Conservation (phyloP, 1,140 invertebrate genomes). For the Thalassaphorura encarpata region DNA sequence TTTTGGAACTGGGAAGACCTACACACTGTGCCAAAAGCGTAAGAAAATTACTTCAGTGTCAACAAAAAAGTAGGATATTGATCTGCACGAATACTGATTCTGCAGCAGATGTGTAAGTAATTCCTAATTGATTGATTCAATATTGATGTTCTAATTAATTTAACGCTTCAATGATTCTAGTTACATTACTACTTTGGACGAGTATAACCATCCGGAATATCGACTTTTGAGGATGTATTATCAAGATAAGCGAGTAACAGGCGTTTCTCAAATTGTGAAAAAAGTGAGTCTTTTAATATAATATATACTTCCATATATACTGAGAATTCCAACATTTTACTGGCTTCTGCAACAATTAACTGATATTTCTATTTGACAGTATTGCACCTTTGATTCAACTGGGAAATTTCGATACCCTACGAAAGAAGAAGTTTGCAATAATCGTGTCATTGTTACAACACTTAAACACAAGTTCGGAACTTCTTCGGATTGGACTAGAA, state of each 20-base stretch:
- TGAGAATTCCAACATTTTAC: too few species aligned
- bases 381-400: constrained; percentile 55
- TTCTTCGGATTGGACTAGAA: not conserved
- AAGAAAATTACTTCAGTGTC: constrained; percentile 50
- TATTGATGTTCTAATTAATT: not conserved
- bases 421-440: constrained; percentile 57
- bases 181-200: constrained; percentile 63
- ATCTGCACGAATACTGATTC: constrained; percentile 68
- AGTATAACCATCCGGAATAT: constrained; percentile 51
- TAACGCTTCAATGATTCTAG: too few species aligned
- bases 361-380: constrained; percentile 44
- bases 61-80: constrained; percentile 56
- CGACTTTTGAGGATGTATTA: constrained; percentile 69
- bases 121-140: not conserved
- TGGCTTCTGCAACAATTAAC: not conserved
- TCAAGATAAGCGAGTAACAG: constrained; percentile 62
- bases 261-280: constrained; percentile 57
- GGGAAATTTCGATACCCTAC: constrained; percentile 56
- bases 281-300: constrained; percentile 42
- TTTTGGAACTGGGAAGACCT: constrained; percentile 83
- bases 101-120: constrained; percentile 44
- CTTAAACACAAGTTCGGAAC: constrained; percentile 54
- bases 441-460: constrained; percentile 68
- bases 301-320: too few species aligned
- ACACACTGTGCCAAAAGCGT: constrained; percentile 69